A percentile compares a stretch with the other conserved stretches of the same genome.
These are phyloP conservation scores for Linepithema humile DNA, from an alignment of 1,140 invertebrate genomes.

Conservation along the genomic window DNA sequence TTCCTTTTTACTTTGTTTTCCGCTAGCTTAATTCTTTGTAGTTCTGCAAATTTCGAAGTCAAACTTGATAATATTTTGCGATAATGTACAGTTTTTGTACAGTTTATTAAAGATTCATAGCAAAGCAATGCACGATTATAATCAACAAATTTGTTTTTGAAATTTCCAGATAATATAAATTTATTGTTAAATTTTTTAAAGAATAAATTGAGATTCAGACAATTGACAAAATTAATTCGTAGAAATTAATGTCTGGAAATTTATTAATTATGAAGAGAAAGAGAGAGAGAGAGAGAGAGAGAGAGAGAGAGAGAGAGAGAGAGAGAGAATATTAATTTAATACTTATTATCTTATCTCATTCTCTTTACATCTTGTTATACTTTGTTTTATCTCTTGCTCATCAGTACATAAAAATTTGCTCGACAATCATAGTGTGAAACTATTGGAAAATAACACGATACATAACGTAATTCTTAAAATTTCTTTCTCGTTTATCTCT, in stretches of 20 bases:
- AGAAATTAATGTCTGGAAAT: too few relatives aligned
- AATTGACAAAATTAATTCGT: too few relatives aligned
- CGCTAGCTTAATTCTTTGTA: neutral
- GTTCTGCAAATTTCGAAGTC: too few relatives aligned
- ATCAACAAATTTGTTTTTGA: neutral
- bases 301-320: too few relatives aligned
- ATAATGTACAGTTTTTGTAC: neutral
- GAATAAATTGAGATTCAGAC: too few relatives aligned
- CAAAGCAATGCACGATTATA: neutral
- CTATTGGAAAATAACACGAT: neutral
- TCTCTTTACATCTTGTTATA: neutral
- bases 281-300: too few relatives aligned
- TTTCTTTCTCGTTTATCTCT: neutral
- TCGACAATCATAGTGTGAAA: conserved; percentile 9
- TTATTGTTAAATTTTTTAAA: neutral
- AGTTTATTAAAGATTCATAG: neutral
- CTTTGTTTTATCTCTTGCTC: conserved; percentile 12
- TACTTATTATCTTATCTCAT: neutral
- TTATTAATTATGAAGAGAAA: too few relatives aligned
- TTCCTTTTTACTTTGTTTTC: neutral
- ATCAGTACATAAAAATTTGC: conserved; percentile 12
- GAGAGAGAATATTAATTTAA: neutral
- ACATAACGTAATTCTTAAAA: neutral
- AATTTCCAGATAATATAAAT: neutral
- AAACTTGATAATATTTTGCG: neutral